phyloP scores from a whole-genome alignment of 1,140 invertebrate species.

The Platorchestia sp. region DNA sequence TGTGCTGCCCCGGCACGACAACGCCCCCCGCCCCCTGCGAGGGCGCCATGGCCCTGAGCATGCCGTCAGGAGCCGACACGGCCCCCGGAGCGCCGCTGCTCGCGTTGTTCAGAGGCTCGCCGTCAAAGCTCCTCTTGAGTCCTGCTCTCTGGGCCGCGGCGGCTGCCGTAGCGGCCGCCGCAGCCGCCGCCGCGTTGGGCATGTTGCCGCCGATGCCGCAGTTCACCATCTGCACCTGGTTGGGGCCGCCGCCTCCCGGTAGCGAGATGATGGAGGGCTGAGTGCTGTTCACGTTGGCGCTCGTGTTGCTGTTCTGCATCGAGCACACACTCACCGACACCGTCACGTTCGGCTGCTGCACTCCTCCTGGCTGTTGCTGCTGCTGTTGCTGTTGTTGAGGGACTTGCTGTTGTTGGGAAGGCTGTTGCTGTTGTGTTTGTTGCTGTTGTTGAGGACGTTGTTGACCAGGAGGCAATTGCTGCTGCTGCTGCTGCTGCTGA shows the following conservation, averaged over 20 bases:
- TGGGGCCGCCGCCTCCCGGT: background rate
- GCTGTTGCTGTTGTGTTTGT: constrained; percentile 24
- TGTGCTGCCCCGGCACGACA: background rate
- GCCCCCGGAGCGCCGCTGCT: constrained; percentile 45
- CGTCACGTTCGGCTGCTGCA: constrained; percentile 59
- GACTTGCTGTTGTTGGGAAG: constrained; percentile 63
- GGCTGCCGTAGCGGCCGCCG: background rate
- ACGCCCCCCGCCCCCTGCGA: background rate
- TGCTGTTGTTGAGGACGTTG: background rate
- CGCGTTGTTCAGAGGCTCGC: constrained; percentile 52
- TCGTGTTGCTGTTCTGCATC: constrained; percentile 50
- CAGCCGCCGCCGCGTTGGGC: background rate
- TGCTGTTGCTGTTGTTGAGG: constrained; percentile 71
- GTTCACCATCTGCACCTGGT: background rate
- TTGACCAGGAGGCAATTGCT: background rate
- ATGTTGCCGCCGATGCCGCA: background rate
- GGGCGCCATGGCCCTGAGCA: background rate
- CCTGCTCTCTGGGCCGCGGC: background rate
- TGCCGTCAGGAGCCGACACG: background rate
- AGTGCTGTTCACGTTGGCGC: constrained; percentile 39
- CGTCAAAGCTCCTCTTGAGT: constrained; percentile 19
- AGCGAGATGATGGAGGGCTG: background rate
- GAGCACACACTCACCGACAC: constrained; percentile 53
- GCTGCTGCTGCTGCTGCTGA: background rate
- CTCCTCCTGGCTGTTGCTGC: constrained; percentile 60